Conservation (phyloP, 2,113 vertebrate species). For the Etheostoma spectabile region DNA sequence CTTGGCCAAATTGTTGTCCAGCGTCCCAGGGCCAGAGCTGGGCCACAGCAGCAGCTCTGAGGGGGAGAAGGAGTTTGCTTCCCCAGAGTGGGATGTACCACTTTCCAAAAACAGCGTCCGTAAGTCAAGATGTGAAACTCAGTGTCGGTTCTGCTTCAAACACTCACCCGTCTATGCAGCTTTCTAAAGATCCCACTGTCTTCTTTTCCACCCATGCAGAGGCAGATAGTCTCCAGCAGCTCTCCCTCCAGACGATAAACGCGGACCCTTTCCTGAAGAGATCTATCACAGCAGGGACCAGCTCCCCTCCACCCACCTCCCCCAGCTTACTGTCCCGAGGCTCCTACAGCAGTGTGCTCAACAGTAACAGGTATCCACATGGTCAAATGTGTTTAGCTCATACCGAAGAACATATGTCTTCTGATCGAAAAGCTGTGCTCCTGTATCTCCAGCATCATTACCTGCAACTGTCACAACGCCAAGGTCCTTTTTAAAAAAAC, state of each 20-base stretch:
- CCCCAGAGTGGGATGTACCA: slow-evolving; percentile 97
- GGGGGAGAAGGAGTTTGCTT: slow-evolving; percentile 95
- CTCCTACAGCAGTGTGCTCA: slow-evolving; percentile 94
- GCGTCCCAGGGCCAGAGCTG: slow-evolving; percentile 86
- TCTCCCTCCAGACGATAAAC: slow-evolving; percentile 95
- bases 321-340: slow-evolving; percentile 83
- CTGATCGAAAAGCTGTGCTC: not conserved
- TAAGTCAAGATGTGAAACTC: slow-evolving; percentile 78
- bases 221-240: slow-evolving; percentile 95
- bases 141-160: not conserved
- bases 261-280: slow-evolving; percentile 96
- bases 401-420: not conserved
- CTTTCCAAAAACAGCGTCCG: slow-evolving; percentile 88
- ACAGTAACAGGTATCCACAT: slow-evolving; percentile 79
- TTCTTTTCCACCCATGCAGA: slow-evolving; percentile 71
- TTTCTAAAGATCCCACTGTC: not conserved
- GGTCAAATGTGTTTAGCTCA: not conserved
- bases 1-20: slow-evolving; percentile 88
- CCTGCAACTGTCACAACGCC: not conserved
- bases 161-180: not conserved
- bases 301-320: slow-evolving; percentile 88
- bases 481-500: not conserved
- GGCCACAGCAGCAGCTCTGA: slow-evolving; percentile 97
- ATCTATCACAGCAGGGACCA: slow-evolving; percentile 87
- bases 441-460: not conserved